Conservation (phyloP, 2,113 vertebrate species). For the Coreoperca whiteheadi region DNA sequence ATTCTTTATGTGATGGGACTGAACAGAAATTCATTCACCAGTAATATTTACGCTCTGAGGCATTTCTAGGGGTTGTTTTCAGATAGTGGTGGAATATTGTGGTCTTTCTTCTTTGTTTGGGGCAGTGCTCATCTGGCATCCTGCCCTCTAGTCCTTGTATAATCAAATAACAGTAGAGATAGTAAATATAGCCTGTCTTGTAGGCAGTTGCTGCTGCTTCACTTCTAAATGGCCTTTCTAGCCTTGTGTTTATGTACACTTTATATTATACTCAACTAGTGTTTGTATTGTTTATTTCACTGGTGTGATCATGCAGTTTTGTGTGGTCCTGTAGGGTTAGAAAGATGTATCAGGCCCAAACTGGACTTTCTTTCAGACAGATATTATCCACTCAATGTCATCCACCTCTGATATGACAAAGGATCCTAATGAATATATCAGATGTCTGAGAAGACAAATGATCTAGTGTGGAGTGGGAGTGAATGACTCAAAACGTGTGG, state of each 20-base stretch:
- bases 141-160: conserved; percentile 42
- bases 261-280: conserved; percentile 13
- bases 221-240: conserved; percentile 26
- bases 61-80: conserved; percentile 53
- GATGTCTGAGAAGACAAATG: conserved; percentile 5
- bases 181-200: conserved; percentile 40
- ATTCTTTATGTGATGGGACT: conserved; percentile 50
- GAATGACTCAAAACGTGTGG: conserved; percentile 4
- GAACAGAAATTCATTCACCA: conserved; percentile 52
- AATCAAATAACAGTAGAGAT: conserved; percentile 54
- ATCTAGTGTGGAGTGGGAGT: conserved; percentile 1
- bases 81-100: conserved; percentile 58
- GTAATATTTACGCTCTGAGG: conserved; percentile 36
- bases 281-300: background rate
- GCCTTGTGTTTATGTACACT: conserved; percentile 8
- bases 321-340: conserved; percentile 5
- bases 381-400: background rate
- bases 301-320: background rate
- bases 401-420: background rate
- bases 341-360: conserved; percentile 9
- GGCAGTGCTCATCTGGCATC: conserved; percentile 30
- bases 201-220: conserved; percentile 24
- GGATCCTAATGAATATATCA: background rate
- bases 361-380: background rate
- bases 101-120: conserved; percentile 62